These are phyloP conservation scores for Tolmerus cingulatus DNA, from an alignment of 2,888 invertebrate genomes.

Conservation along the genomic window DNA sequence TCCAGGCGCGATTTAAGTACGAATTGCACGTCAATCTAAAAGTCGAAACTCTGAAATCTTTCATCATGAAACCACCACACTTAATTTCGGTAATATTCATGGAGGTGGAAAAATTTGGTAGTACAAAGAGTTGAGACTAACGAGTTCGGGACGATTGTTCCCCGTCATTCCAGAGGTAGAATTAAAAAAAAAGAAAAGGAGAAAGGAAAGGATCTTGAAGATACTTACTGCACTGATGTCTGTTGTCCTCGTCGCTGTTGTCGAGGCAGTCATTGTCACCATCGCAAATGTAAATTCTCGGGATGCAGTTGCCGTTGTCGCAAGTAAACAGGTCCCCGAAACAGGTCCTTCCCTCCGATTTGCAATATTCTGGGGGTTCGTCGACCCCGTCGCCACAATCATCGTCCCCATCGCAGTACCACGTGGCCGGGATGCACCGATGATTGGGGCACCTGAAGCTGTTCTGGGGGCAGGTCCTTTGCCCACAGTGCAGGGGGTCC, in stretches of 20 bases:
- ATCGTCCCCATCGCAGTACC: conserved; percentile 97
- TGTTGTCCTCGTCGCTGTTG: conserved; percentile 88
- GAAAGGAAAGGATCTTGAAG: conserved; percentile 46
- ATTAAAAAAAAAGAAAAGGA: neutral
- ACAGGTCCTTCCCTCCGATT: conserved; percentile 91
- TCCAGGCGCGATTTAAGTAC: too few species aligned
- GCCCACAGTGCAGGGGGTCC: conserved; percentile 87
- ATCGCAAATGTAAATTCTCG: conserved; percentile 91
- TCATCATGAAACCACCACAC: neutral
- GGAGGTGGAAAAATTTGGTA: neutral
- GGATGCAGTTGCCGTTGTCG: conserved; percentile 95
- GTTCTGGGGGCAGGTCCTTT: conserved; percentile 87
- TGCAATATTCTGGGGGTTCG: conserved; percentile 92
- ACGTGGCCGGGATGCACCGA: conserved; percentile 92
- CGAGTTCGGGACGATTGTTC: neutral
- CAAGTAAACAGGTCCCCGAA: conserved; percentile 96
- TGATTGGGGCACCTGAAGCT: conserved; percentile 93
- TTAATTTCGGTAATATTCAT: neutral
- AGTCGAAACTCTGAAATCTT: too few species aligned
- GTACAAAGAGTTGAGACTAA: neutral
- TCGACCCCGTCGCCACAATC: conserved; percentile 91
- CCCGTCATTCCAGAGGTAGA: neutral
- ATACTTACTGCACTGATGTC: conserved; percentile 83
- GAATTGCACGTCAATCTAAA: too few species aligned
- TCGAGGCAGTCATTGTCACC: conserved; percentile 96